These are phyloP conservation scores for Drosophila flavopinicola DNA, from an alignment of 2,888 invertebrate species.

Conservation along the genomic window DNA sequence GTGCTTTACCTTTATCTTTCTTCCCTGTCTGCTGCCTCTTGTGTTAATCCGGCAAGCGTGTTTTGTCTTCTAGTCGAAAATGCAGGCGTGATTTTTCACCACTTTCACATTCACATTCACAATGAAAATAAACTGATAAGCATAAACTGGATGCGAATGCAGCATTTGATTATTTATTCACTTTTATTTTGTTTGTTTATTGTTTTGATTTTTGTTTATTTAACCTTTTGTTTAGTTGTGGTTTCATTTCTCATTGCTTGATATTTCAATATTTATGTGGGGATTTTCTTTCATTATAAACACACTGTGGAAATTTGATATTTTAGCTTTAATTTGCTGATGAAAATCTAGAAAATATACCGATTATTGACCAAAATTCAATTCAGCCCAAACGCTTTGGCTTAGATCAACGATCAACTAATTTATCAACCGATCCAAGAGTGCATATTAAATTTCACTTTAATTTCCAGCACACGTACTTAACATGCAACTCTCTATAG, in stretches of 20 bases:
- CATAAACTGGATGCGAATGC: conserved; percentile 33
- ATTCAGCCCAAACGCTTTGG: too few relatives aligned
- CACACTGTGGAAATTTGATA: conserved; percentile 8
- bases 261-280: conserved; percentile 9
- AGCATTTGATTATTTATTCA: conserved; percentile 28
- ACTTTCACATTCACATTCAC: conserved; percentile 74
- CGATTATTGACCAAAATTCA: not conserved
- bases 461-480: conserved; percentile 25
- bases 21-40: conserved; percentile 1
- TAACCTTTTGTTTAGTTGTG: conserved; percentile 3
- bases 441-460: conserved; percentile 52
- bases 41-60: not conserved
- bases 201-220: conserved; percentile 29
- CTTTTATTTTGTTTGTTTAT: conserved; percentile 23
- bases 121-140: conserved; percentile 43
- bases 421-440: conserved; percentile 14
- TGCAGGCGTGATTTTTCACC: conserved; percentile 46
- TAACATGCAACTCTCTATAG: conserved; percentile 33
- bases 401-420: not conserved
- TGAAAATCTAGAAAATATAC: not conserved
- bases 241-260: not conserved
- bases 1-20: conserved; percentile 51
- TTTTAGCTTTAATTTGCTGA: conserved; percentile 1
- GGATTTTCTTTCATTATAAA: not conserved
- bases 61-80: conserved; percentile 23